A percentile compares a stretch with the other conserved stretches of the same genome.
These are phyloP conservation scores for Diphyllodes magnificus DNA, from an alignment of 2,113 vertebrate species.

Conservation along the genomic window DNA sequence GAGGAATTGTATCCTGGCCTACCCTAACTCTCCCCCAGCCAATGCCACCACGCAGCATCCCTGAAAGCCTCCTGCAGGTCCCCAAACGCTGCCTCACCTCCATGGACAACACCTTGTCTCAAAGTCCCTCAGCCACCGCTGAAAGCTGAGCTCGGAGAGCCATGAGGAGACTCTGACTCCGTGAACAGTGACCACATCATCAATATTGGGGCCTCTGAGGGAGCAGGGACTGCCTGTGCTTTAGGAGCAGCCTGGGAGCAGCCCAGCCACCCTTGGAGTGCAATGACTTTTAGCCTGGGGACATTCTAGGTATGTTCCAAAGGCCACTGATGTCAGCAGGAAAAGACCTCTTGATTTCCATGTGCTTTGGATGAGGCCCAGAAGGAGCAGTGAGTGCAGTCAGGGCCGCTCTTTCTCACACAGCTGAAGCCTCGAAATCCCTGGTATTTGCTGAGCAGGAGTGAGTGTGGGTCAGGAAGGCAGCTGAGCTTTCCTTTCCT, in stretches of 20 bases:
- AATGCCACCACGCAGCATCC: no score
- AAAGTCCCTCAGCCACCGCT: no score
- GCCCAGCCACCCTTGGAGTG: background rate
- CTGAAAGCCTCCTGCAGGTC: background rate
- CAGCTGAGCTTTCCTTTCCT: slow-evolving; percentile 20
- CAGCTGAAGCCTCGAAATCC: background rate
- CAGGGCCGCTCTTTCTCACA: background rate
- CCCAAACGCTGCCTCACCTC: background rate
- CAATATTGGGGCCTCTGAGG: background rate
- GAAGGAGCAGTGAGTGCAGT: background rate
- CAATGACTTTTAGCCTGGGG: background rate
- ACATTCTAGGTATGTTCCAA: background rate
- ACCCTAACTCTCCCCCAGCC: background rate
- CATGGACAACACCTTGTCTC: background rate
- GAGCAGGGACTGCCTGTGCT: background rate
- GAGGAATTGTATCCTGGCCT: background rate
- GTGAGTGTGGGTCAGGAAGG: background rate
- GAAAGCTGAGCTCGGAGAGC: background rate
- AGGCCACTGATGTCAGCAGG: background rate
- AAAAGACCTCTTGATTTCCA: background rate
- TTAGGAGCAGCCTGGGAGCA: background rate
- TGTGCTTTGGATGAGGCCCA: background rate
- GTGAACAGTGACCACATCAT: rapidly evolving
- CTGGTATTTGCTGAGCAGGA: background rate
- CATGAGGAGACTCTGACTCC: no score